A percentile compares a stretch with the other conserved stretches of the same genome.
Conservation (phyloP, 2,113 vertebrate species). For the Boleophthalmus pectinirostris region DNA sequence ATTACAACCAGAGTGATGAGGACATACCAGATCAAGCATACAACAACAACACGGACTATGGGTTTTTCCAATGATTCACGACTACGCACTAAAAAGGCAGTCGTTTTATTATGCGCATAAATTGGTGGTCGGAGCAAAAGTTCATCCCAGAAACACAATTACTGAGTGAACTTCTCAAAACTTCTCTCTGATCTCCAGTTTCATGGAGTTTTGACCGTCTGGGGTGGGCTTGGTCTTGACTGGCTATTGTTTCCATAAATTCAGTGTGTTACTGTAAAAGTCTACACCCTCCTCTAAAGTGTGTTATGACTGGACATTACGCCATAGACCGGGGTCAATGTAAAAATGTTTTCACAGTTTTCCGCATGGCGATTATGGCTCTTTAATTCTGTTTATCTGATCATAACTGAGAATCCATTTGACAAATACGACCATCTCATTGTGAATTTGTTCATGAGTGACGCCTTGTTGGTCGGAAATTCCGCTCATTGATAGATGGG, state of each 20-base stretch:
- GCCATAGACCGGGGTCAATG: constrained; percentile 31
- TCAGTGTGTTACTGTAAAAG: constrained; percentile 58
- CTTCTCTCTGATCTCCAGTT: constrained; percentile 45
- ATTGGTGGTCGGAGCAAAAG: constrained; percentile 27
- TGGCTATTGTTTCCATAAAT: constrained; percentile 55
- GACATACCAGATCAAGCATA: background rate
- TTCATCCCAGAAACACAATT: constrained; percentile 38
- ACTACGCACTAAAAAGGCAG: background rate
- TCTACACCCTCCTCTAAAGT: constrained; percentile 50
- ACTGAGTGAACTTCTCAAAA: constrained; percentile 35
- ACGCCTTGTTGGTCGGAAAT: background rate
- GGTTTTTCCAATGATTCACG: constrained; percentile 8
- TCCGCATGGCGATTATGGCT: background rate
- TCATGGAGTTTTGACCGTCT: constrained; percentile 56
- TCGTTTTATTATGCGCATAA: constrained; percentile 9
- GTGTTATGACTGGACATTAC: constrained; percentile 56
- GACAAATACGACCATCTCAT: background rate
- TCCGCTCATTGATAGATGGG: background rate
- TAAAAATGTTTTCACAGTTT: constrained; percentile 30
- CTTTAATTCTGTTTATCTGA: background rate
- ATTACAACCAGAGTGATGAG: background rate
- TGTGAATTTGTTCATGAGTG: background rate
- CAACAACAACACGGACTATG: background rate
- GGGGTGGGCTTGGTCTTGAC: constrained; percentile 43
- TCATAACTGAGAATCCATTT: background rate